Evolutionary conservation across 2,797 vertebrate species (phyloP), one percentile per base, ranked within the genome.

Genomic region (Centroberyx gerrardi): DNA sequence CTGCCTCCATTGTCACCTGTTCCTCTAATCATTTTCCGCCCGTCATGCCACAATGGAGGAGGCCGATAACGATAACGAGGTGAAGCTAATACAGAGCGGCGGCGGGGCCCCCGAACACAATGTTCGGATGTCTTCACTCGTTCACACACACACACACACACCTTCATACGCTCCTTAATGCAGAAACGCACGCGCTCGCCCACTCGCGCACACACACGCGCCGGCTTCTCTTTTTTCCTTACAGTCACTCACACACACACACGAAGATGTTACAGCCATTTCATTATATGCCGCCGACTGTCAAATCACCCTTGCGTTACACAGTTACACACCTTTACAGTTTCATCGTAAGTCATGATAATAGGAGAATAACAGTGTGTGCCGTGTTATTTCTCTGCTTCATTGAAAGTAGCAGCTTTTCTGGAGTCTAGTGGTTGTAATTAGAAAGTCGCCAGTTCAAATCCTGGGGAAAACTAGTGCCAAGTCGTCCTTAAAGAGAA

Each of bases 21-120:
- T 93, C 91, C 93, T 94, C 93, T 94, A 93, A 94, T 95, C 94
- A 94, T 95, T 93, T 94, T 86, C 92, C 77, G 67, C 91, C 86
- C 84, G 87, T 90, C 88, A 83, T 72, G 84, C 82, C 89, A 93
- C 92, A 93, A 94, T 94, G 91, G 91, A 92, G 88, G 87, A 85
- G 87, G 85, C 76, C 72, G 92, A 94, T 90, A 90, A 91, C 84
- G 86, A 90, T 93, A 94, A 93, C 90, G 89, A 94, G 88, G 90
- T 91, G 89, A 92, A 84, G 90, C 90, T 90, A 93, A 94, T 91
- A 92, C 88, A 78, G 87, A 92, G 93, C 83, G 42, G 76, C 66
- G 46, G 60, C 84, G 68, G 81, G 72, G 81, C 78, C 83, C 74
- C 85, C 14, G 66, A 86, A 88, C 88, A 91, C 89, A 89, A 73